These are phyloP conservation scores for Microctenopoma steveboyesi DNA, from an alignment of 2,797 vertebrate species.

Conservation along the genomic window DNA sequence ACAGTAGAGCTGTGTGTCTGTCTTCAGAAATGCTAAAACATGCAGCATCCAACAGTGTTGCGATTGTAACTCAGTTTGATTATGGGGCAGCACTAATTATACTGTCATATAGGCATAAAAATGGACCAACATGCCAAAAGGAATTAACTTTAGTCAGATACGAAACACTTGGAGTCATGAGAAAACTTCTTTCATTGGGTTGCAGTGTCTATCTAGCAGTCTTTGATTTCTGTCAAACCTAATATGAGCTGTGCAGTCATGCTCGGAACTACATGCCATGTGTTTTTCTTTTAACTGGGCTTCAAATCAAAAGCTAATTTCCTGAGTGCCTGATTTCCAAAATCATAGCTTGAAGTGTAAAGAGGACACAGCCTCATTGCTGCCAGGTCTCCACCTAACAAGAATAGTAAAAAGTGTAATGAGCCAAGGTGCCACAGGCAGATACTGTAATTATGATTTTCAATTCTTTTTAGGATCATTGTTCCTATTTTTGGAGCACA, in stretches of 20 bases:
- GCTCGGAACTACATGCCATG: neutral
- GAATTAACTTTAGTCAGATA: conserved; percentile 7
- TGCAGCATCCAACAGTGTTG: neutral
- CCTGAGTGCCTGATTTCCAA: conserved; percentile 15
- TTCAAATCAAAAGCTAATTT: conserved; percentile 48
- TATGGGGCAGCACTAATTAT: conserved; percentile 6
- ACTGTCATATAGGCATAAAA: neutral
- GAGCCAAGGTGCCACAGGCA: conserved; percentile 19
- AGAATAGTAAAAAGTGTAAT: conserved; percentile 33
- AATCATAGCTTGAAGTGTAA: conserved; percentile 26
- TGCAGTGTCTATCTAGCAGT: neutral
- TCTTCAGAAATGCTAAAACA: conserved; percentile 1
- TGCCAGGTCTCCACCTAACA: conserved; percentile 32
- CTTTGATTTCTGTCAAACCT: conserved; percentile 25
- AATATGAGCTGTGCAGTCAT: conserved; percentile 18
- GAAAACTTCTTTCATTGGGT: conserved; percentile 10
- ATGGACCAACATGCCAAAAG: conserved; percentile 2
- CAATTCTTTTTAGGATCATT: conserved; percentile 23
- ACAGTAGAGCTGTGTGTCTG: neutral
- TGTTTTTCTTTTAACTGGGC: conserved; percentile 12
- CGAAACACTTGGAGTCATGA: conserved; percentile 17
- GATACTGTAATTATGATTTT: conserved; percentile 44
- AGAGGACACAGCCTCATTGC: conserved; percentile 14
- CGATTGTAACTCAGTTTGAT: too few species aligned
- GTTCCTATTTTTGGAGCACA: conserved; percentile 27